A percentile compares a stretch with the other conserved stretches of the same genome.
Conservation (phyloP, 1,140 invertebrate species). For the Drosophila melanogaster region DNA sequence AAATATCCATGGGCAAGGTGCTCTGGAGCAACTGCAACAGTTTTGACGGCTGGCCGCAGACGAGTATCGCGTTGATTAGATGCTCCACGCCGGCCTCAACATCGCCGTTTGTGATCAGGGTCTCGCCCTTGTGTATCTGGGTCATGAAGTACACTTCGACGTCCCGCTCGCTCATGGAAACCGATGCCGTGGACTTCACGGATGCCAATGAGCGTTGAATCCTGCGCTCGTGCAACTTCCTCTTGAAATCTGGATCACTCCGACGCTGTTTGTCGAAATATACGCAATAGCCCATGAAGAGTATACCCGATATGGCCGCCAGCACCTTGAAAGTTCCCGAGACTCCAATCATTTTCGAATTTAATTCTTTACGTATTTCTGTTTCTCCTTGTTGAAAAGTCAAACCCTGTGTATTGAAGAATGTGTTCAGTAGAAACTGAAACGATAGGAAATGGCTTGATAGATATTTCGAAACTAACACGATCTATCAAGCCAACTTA, state of each 20-base stretch:
- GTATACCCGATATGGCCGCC: conserved; percentile 92
- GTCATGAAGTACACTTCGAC: conserved; percentile 87
- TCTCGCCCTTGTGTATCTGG: conserved; percentile 94
- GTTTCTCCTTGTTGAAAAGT: conserved; percentile 1
- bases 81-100: conserved; percentile 96
- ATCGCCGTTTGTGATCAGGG: conserved; percentile 92
- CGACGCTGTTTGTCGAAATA: conserved; percentile 98
- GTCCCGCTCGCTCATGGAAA: conserved; percentile 84
- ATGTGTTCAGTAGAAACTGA: background rate
- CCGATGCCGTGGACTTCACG: conserved; percentile 77
- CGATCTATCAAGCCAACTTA: too few species aligned
- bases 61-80: conserved; percentile 95
- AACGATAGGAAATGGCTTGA: background rate
- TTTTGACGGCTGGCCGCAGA: conserved; percentile 96
- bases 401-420: background rate
- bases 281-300: conserved; percentile 93
- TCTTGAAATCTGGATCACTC: conserved; percentile 96
- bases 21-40: conserved; percentile 94
- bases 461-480: background rate
- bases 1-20: conserved; percentile 95
- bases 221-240: conserved; percentile 85
- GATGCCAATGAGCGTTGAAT: conserved; percentile 8
- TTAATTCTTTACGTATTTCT: conserved; percentile 1
- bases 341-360: conserved; percentile 58
- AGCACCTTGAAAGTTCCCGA: conserved; percentile 92